Base-by-base conservation (phyloP, 2,113 vertebrate genomes). In the Gymnocephalus cernua region DNA sequence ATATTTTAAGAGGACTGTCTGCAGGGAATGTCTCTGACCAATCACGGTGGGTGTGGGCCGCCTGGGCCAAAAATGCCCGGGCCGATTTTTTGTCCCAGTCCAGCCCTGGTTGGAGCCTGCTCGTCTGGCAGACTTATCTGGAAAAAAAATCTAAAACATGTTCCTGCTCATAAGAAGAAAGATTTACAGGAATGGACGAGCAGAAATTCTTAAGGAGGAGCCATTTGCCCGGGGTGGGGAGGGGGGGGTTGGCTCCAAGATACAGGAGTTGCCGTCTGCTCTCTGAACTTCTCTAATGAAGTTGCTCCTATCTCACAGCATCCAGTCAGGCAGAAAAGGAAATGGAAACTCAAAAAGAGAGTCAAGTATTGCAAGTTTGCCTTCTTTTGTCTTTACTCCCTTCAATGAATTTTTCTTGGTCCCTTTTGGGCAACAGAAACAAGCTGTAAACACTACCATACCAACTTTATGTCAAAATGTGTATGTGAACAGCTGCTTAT, bases 41-140 rank as follows among this genome's bases (percentile, higher is more conserved):
- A n/a, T n/a, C n/a, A n/a, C n/a, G n/a, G n/a, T n/a, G n/a, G n/a
- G n/a, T n/a, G n/a, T n/a, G n/a, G n/a, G n/a, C n/a, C n/a, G n/a
- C n/a, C n/a, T n/a, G n/a, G n/a, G n/a, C n/a, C n/a, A n/a, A n/a
- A n/a, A n/a, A n/a, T n/a, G n/a, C n/a, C n/a, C n/a, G n/a, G n/a
- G n/a, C n/a, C n/a, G n/a, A n/a, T n/a, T n/a, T n/a, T n/a, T n/a
- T n/a, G n/a, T n/a, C n/a, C n/a, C n/a, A n/a, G n/a, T n/a, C n/a
- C n/a, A n/a, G n/a, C n/a, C n/a, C n/a, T n/a, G n/a, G 72, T 69
- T 35, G 1, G 35, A 48, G 72, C 21, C 35, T 48, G 80, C 65
- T 82, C 12, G 12, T 32, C 54, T 44, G n/a, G 19, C 38, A 56
- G 59, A 48, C 38, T n/a, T 29, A 12, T 44, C 50, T 47, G 15